Base-by-base conservation (phyloP, 2,888 invertebrate genomes). In the Aphidoletes aphidimyza region DNA sequence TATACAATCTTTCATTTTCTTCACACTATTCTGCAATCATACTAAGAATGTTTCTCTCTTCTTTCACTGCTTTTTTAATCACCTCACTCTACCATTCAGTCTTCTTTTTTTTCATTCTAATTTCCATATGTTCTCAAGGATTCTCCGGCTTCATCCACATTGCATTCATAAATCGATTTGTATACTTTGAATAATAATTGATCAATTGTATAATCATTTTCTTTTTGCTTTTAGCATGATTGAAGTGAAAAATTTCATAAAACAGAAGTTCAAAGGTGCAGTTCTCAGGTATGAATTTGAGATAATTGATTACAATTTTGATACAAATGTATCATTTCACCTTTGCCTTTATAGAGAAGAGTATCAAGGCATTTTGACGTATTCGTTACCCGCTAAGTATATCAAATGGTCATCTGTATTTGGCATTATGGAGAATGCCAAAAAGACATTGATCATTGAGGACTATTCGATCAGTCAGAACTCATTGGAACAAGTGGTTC, bases 401-500 rank as follows among this genome's bases (percentile, higher is more conserved):
- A 69, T 93, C 85, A 91, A 92, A 78, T 94, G 95, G 94, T 93
- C 94, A 0, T 89, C 90, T 84, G 92, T 95, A 88, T 95, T 95
- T 89, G 92, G 93, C 1, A 90, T 92, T 2, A 93, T 95, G 92
- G 95, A 95, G 88, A 88, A 89, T 0, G 92, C 92, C 84, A 93
- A 93, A 85, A 87, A 88, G 0, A 88, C 89, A 17, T 89, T 93
- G 0, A 91, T 92, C 84, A 91, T 95, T 14, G 94, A 95, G 87
- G 95, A 96, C 88, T 96, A 96, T 89, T 93, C 93, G 69, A 93
- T 96, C 84, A 93, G 94, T 85, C 95, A 96, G 89, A 95, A 95
- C 0, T 94, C 95, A 0, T 90, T 96, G 45, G 96, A 96, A 89
- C 95, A 96, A 90, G 94, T 96, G 86, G 94, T 94, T 89, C 88